Base-by-base conservation (phyloP, 2,888 invertebrate genomes). In the Xestoiulus laeticollis region DNA sequence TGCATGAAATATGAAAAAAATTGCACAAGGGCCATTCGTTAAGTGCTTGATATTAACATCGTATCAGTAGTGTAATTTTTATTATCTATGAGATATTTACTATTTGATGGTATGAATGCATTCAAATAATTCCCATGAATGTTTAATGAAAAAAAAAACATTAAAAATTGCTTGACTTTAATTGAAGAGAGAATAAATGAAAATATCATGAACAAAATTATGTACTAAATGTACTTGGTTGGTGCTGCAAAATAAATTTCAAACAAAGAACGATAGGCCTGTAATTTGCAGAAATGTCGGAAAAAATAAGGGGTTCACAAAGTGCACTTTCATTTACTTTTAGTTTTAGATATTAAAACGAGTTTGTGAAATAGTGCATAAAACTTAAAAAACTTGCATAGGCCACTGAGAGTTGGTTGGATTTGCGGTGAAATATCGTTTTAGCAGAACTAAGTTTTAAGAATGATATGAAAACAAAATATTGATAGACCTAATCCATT, bases 301-400 rank as follows among this genome's bases (percentile, higher is more conserved):
- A 78, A 78, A 30, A 78, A 30, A 48, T 48, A 78, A 59, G 59
- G 59, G 59, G 30, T 68, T 78, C 78, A 78, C 78, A 78, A 78
- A 78, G 78, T 78, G 78, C 78, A 78, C 78, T 78, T 78, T 78
- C 30, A 78, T 78, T 78, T 78, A 78, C 78, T 78, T 78, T 30
- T 30, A 3, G 30, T 26, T 22, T 5, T 78, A 78, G 78, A 68
- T 78, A 26, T 16, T 14, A 78, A 78, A 78, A 78, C 30, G 78
- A 78, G 30, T 14, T 68, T 22, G 59, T 26, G 59, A 68, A 68
- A 22, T 19, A 22, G 6, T 8, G 22, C 19, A 6, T n/a, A 22
- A 22, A 22, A 8, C 19, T 5, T 38, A 38, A 38, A 38, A 38
- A 26, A 5, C 59, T 68, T 68, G n/a, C 26, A 68, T n/a, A 10